These are phyloP conservation scores for Nebria salina DNA, from an alignment of 2,888 invertebrate genomes.

Conservation along the genomic window DNA sequence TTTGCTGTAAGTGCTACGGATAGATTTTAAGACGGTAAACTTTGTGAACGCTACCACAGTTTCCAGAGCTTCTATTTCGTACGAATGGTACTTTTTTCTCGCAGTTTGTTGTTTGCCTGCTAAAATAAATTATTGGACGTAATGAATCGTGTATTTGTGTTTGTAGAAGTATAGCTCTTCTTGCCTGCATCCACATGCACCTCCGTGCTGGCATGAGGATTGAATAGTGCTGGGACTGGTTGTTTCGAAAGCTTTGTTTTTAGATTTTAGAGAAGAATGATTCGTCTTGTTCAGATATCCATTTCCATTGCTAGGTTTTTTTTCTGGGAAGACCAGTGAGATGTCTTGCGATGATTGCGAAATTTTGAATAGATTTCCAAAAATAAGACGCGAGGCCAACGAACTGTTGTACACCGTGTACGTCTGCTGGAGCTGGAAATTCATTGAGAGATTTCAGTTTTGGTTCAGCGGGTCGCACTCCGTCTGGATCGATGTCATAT, in stretches of 20 bases:
- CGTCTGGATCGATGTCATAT: not conserved
- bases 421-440: constrained; percentile 51
- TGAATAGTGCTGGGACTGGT: constrained; percentile 50
- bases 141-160: constrained; percentile 48
- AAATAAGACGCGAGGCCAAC: constrained; percentile 54
- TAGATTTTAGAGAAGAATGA: constrained; percentile 48
- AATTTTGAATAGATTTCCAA: constrained; percentile 52
- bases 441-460: constrained; percentile 52
- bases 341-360: constrained; percentile 51
- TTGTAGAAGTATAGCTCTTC: constrained; percentile 53
- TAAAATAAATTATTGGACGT: constrained; percentile 55
- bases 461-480: constrained; percentile 50
- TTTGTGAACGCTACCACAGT: constrained; percentile 3
- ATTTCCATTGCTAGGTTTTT: constrained; percentile 46
- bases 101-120: constrained; percentile 53
- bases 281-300: constrained; percentile 43
- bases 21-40: too few species aligned
- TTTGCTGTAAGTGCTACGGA: too few species aligned
- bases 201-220: constrained; percentile 51
- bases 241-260: constrained; percentile 35
- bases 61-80: constrained; percentile 58
- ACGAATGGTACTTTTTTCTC: constrained; percentile 56
- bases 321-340: constrained; percentile 49
- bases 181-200: constrained; percentile 53
- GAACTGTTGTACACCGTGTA: constrained; percentile 52